Evolutionary conservation across 2,113 vertebrate genomes (phyloP), one percentile per base, ranked within the genome.

Genomic region (Sebastes schlegelii): DNA sequence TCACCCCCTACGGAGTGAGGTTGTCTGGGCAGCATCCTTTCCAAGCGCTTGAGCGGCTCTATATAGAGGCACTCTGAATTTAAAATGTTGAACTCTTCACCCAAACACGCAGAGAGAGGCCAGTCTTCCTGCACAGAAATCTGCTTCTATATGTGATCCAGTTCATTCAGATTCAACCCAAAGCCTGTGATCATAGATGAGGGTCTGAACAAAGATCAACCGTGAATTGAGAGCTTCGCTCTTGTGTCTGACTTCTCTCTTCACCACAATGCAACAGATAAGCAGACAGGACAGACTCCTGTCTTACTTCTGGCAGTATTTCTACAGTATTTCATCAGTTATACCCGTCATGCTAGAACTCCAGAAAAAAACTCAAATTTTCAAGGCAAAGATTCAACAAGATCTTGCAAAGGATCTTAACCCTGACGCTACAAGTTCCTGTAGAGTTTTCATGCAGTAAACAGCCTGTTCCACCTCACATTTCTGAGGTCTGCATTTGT

Each of bases 191-290:
- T 60, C 34, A 57, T 7, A 21, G 60, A 5, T 21, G 11, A 45
- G 26, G 62, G n/a, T 61, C 26, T 23, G 68, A 43, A 21, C 62
- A 74, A 58, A 82, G 49, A 64, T 65, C 62, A 58, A 26, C 69
- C 14, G 43, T 26, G 34, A 70, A 63, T 8, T 26, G 68, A 79
- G n/a, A 49, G 84, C 19, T 49, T 63, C 1, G 1, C 23, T 64
- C 34, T 67, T 68, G 5, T 34, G 12, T 14, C 14, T 64, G n/a
- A 52, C 17, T 58, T 45, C 66, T 34, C 14, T 65, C 12, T 48
- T 77, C 45, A 34, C 4, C 48, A 14, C 34, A 34, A 4, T 34
- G 34, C 34, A 34, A 34, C 34, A 34, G 34, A 34, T 4, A 0
- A 34, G 34, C 34, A 34, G 34, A 34, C 34, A 34, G 34, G 34